Percentiles rank a stretch among this genome's conserved stretches.
These are phyloP conservation scores for Rhyacophila brunnea DNA, from an alignment of 1,140 invertebrate genomes.

Conservation along the genomic window DNA sequence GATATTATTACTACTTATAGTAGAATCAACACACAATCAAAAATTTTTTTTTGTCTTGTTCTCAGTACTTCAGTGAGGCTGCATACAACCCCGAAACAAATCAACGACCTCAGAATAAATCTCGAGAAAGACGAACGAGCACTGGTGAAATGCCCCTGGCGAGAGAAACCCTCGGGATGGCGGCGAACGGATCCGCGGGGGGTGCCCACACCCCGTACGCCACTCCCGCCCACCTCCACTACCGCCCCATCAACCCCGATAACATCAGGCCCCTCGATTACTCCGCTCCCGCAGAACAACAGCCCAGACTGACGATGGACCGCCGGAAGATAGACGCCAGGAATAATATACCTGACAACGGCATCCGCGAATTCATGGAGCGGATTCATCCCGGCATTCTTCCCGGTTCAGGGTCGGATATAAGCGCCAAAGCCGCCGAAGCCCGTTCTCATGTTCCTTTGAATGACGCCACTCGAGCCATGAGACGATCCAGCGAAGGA, in stretches of 20 bases:
- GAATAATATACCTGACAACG: not conserved
- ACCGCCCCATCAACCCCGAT: conserved; percentile 28
- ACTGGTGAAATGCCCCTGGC: conserved; percentile 30
- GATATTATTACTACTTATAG: too few relatives aligned
- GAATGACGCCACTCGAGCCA: conserved; percentile 42
- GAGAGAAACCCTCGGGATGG: conserved; percentile 41
- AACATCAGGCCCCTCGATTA: conserved; percentile 23
- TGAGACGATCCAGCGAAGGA: conserved; percentile 55
- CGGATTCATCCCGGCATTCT: conserved; percentile 1
- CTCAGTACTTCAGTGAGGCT: conserved; percentile 82
- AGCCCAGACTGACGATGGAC: conserved; percentile 18
- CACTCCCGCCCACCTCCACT: conserved; percentile 41
- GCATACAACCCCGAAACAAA: conserved; percentile 85
- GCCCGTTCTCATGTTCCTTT: conserved; percentile 56
- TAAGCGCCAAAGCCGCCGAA: conserved; percentile 12
- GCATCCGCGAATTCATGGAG: conserved; percentile 2
- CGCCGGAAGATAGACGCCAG: conserved; percentile 17
- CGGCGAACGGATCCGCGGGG: conserved; percentile 41
- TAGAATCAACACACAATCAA: too few relatives aligned
- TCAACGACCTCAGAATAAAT: conserved; percentile 57
- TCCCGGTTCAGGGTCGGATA: not conserved
- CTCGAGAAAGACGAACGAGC: conserved; percentile 42
- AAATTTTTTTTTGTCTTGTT: too few relatives aligned
- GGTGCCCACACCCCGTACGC: conserved; percentile 47
- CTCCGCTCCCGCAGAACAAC: conserved; percentile 19